Base-by-base conservation (phyloP, 1,140 invertebrate species). In the Agraylea sexmaculata region DNA sequence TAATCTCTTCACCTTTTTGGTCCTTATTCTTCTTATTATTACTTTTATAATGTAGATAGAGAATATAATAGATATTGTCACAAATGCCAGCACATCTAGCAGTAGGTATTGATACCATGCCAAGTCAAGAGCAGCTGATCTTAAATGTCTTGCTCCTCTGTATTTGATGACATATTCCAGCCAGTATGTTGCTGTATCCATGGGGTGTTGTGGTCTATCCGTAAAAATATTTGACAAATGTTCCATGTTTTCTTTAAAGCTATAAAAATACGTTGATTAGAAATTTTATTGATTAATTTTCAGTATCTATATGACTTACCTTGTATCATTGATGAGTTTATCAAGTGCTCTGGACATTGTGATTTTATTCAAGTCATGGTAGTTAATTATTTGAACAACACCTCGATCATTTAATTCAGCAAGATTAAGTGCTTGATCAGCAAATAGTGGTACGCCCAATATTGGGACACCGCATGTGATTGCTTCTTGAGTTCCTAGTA, bases 361-460 rank as follows among this genome's bases (percentile, higher is more conserved):
- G 0, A 57, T 40, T 23, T 53, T 54, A 3, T 56, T 63, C 1
- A 59, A 50, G 4, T 62, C 51, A 16, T 53, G 47, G 18, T 66
- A 51, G 0, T 51, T 53, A 10, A 65, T 46, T 1, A 58, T 56
- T 16, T 54, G 42, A 4, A 60, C 62, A 0, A 66, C 59, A 8
- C 60, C 62, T 7, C 62, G 51, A 33, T 64, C 58, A 8, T 48
- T 45, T 57, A 68, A 60, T 2, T 62, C 58, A 10, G 56, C 52
- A 4, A 57, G 59, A 45, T 68, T 68, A 2, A 68, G 58, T 5
- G 57, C 61, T 50, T 83, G 77, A 46, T 84, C 81, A 1, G 62
- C 69, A 43, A 75, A 71, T 18, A 83, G 48, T 0, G 79, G 78
- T 6, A 80, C 59, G 43, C 64, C 66, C 17, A 73, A 47, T 43